Conservation (phyloP, 2,113 vertebrate genomes). For the Puma concolor region DNA sequence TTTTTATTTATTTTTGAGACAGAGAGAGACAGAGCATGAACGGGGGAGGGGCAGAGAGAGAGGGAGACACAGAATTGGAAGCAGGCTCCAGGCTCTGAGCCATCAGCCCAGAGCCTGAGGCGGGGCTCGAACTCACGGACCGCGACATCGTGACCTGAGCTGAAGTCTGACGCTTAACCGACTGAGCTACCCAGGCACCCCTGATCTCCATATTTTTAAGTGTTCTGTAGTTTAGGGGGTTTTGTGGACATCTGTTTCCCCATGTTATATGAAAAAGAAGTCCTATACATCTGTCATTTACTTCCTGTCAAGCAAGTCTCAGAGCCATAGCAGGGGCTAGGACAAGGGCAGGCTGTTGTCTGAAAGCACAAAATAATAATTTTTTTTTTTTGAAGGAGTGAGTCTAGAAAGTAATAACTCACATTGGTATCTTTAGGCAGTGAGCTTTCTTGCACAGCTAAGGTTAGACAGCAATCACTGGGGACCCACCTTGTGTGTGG, state of each 20-base stretch:
- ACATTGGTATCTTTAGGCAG: neutral
- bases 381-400: neutral
- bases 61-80: no score
- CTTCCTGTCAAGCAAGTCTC: neutral
- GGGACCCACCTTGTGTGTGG: neutral
- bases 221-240: neutral
- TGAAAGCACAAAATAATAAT: neutral
- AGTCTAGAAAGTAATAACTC: neutral
- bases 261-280: neutral
- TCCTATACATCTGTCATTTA: no score
- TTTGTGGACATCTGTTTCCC: neutral
- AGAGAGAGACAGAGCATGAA: no score
- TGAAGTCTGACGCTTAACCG: no score
- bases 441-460: neutral
- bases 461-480: fast-evolving
- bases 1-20: no score
- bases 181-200: no score
- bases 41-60: no score
- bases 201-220: neutral
- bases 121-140: no score
- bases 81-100: no score
- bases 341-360: neutral
- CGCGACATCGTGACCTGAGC: no score
- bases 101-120: no score
- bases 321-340: fast-evolving